Evolutionary conservation across 1,140 invertebrate genomes (phyloP), one percentile per base, ranked within the genome.

Genomic region (Drosophila baimaii): DNA sequence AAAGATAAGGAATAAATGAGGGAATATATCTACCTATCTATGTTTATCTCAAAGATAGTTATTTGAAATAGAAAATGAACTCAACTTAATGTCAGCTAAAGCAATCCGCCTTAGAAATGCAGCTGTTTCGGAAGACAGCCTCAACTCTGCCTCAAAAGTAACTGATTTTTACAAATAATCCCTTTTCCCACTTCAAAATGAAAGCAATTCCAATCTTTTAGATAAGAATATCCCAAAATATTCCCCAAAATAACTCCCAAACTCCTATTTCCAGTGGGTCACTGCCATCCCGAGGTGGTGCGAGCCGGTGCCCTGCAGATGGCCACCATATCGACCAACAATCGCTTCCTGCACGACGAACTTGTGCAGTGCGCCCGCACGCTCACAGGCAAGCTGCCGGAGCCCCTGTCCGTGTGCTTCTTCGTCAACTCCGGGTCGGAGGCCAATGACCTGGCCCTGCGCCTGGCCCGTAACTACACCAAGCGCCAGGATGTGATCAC

Each of bases 381-480:
- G 78, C 93, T 99, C 63, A 95, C 96, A 5, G 94, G 94, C 47
- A 96, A 97, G 19, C 94, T 99, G 90, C 96, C 96, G 3, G 66
- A 69, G 7, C 94, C 95, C 55, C 92, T 97, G n/a, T 97, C 96
- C 15, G 97, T 99, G 8, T 98, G 98, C 89, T 99, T 97, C 93
- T 97, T 99, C 80, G 98, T 99, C 17, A 99, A 99, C 93, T 99
- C 99, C 3, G 99, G 98, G n/a, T 99, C 98, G 29, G 98, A 99
- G 93, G 98, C 99, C 3, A 99, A 99, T 93, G 99, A 99, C 93
- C 93, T 99, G 73, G 99, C 99, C 0, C 92, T 99, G 7, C 94
- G 98, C 47, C 93, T 99, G 44, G 97, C 98, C 2, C 94, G 96
- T 62, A 95, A 97, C 46, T 96, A 98, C 90, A 99, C 98, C 3